Evolutionary conservation across 2,113 vertebrate genomes (phyloP).

Genomic region (Notechis scutatus): DNA sequence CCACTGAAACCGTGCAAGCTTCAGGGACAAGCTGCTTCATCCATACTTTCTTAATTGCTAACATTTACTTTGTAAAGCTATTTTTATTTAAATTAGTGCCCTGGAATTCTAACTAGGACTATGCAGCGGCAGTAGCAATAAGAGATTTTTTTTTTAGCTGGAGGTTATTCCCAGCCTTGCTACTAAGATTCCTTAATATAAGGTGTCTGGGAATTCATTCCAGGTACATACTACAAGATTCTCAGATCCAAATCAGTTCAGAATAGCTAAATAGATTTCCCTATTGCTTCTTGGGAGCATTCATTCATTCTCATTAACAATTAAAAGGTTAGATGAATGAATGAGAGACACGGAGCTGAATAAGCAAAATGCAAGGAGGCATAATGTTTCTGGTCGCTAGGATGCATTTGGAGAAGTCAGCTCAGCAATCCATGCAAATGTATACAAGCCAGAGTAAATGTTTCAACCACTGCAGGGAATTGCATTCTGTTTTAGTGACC

Average conservation of each 20-base stretch:
- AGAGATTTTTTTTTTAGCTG: background rate
- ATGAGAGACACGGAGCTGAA: background rate
- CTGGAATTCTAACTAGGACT: background rate
- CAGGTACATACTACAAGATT: background rate
- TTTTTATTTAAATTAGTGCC: background rate
- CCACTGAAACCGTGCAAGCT: background rate
- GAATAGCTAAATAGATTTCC: background rate
- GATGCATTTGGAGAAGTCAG: background rate
- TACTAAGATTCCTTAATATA: background rate
- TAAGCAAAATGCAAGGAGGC: background rate
- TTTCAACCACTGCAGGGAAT: background rate
- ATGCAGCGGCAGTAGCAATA: background rate
- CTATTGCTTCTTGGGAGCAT: background rate
- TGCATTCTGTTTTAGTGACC: background rate
- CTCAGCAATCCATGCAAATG: background rate
- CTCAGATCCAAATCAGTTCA: background rate
- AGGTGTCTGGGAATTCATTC: background rate
- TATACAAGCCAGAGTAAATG: background rate
- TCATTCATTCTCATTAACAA: background rate
- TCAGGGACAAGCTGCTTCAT: background rate
- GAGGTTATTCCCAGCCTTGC: background rate
- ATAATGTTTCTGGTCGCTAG: background rate
- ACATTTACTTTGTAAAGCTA: background rate
- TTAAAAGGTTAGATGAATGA: background rate
- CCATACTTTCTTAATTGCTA: background rate